Percentiles rank a stretch among this genome's conserved stretches.
phyloP scores from a whole-genome alignment of 2,888 invertebrate genomes.

The Sabellastarte sp. region DNA sequence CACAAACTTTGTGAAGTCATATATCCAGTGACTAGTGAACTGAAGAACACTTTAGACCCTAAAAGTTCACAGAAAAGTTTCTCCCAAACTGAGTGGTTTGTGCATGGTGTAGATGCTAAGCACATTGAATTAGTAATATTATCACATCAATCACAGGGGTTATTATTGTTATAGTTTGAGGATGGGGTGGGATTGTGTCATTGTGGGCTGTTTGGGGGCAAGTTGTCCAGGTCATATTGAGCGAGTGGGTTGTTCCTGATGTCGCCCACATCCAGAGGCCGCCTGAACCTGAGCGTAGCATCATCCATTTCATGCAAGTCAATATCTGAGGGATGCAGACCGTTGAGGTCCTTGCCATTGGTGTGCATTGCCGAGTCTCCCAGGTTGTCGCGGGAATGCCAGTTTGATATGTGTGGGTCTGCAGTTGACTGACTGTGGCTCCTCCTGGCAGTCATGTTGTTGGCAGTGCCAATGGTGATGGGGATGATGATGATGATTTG shows the following conservation, averaged over 20 bases:
- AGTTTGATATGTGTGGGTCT: background rate
- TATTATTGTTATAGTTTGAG: too few species aligned
- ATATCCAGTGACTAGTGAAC: too few species aligned
- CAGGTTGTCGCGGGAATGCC: background rate
- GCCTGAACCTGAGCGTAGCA: slow-evolving; percentile 18
- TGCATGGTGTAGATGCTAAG: background rate
- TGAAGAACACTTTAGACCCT: too few species aligned
- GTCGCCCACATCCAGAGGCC: slow-evolving; percentile 26
- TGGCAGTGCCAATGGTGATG: slow-evolving; percentile 42
- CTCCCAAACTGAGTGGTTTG: too few species aligned
- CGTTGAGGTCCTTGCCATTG: background rate
- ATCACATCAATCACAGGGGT: too few species aligned
- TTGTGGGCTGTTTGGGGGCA: too few species aligned
- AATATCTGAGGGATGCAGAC: background rate
- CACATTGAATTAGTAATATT: background rate
- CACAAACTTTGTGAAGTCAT: too few species aligned
- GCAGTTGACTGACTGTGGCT: background rate
- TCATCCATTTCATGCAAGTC: slow-evolving; percentile 13
- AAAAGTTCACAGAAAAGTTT: too few species aligned
- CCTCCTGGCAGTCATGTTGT: background rate
- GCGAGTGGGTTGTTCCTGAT: slow-evolving; percentile 26
- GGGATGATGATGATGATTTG: slow-evolving; percentile 48
- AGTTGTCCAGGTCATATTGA: background rate
- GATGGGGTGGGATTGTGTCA: too few species aligned
- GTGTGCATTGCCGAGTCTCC: background rate